Conservation (phyloP, 2,113 vertebrate species). For the Melierax canorus region DNA sequence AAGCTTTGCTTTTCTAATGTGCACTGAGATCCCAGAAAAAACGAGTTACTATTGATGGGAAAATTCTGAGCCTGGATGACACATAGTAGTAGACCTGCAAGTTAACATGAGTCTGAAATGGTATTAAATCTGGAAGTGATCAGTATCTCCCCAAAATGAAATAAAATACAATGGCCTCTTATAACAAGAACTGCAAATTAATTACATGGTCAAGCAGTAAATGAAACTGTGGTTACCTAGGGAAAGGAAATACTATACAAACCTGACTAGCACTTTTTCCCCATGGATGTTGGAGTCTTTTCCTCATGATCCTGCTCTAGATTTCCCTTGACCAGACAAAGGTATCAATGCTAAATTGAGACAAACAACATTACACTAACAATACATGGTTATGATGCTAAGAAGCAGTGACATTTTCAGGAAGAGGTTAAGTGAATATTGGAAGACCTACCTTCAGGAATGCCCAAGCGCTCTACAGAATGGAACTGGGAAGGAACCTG, state of each 20-base stretch:
- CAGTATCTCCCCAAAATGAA: neutral
- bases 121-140: neutral
- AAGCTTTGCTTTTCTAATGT: neutral
- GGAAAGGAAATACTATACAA: neutral
- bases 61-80: neutral
- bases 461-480: neutral
- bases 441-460: neutral
- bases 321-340: neutral
- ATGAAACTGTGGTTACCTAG: neutral
- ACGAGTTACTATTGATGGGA: neutral
- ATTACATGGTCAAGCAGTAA: neutral
- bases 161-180: neutral
- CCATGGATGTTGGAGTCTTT: neutral
- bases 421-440: neutral
- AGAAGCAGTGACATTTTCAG: neutral
- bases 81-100: neutral
- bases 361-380: neutral
- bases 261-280: neutral
- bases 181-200: neutral
- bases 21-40: neutral
- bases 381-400: neutral
- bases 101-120: neutral
- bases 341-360: neutral
- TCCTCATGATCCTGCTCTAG: neutral
- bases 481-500: neutral